These are phyloP conservation scores for Rousettus madagascariensis DNA, from an alignment of 2,797 vertebrate genomes.

Conservation along the genomic window DNA sequence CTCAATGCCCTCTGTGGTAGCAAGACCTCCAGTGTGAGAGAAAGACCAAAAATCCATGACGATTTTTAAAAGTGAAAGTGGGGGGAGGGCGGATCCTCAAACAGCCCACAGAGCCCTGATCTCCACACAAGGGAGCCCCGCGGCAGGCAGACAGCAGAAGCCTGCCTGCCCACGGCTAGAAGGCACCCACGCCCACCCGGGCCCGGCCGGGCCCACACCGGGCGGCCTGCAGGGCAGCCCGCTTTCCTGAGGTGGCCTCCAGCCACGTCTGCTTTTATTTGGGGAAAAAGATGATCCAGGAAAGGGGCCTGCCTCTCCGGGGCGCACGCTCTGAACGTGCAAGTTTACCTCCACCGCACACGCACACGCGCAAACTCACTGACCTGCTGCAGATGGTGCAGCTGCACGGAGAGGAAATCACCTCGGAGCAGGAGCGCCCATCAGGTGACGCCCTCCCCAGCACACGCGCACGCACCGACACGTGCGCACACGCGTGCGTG, in stretches of 20 bases:
- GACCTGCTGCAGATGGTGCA: background rate
- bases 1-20: too few species aligned
- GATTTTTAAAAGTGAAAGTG: background rate
- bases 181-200: background rate
- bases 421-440: background rate
- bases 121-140: rapidly evolving
- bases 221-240: background rate
- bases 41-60: background rate
- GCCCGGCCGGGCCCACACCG: background rate
- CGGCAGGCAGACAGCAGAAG: background rate
- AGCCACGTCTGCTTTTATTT: background rate
- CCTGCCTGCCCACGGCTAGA: background rate
- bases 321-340: background rate
- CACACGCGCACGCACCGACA: rapidly evolving
- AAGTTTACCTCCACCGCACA: rapidly evolving
- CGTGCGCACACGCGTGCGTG: background rate
- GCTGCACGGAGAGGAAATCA: background rate
- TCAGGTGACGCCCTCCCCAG: background rate
- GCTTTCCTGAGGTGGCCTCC: background rate
- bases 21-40: background rate
- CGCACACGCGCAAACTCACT: background rate
- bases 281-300: too few species aligned
- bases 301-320: background rate
- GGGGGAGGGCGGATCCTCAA: too few species aligned
- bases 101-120: background rate